Conservation (phyloP, 2,888 invertebrate species). For the Euplexia lucipara region DNA sequence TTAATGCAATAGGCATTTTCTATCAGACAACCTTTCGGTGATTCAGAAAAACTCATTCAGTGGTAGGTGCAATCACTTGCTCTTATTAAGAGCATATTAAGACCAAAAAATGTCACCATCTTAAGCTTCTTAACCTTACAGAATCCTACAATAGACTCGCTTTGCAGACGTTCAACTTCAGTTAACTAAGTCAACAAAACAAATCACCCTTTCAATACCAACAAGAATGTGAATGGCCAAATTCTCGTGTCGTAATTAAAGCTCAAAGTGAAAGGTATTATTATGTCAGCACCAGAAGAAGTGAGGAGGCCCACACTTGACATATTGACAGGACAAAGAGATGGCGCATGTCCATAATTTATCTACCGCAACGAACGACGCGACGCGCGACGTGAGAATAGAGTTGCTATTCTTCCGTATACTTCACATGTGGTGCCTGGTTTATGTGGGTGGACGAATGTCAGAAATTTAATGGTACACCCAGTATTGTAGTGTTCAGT, state of each 20-base stretch:
- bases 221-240: slow-evolving; percentile 53
- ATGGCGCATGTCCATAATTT: slow-evolving; percentile 81
- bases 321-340: slow-evolving; percentile 90
- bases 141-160: neutral
- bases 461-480: slow-evolving; percentile 35
- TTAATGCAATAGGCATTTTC: no score
- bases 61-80: no score
- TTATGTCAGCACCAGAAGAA: slow-evolving; percentile 81
- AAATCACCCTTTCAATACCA: slow-evolving; percentile 42
- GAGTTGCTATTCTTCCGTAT: slow-evolving; percentile 73
- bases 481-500: slow-evolving; percentile 20
- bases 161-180: neutral
- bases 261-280: slow-evolving; percentile 71
- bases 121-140: neutral
- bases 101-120: no score
- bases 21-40: no score
- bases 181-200: slow-evolving; percentile 17
- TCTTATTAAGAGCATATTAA: no score
- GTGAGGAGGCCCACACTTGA: slow-evolving; percentile 78
- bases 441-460: slow-evolving; percentile 56
- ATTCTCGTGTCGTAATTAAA: slow-evolving; percentile 59
- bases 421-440: slow-evolving; percentile 31
- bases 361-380: slow-evolving; percentile 76
- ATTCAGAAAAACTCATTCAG: no score
- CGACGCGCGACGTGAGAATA: slow-evolving; percentile 70